phyloP scores from a whole-genome alignment of 2,113 vertebrate species.

The Calypte anna region DNA sequence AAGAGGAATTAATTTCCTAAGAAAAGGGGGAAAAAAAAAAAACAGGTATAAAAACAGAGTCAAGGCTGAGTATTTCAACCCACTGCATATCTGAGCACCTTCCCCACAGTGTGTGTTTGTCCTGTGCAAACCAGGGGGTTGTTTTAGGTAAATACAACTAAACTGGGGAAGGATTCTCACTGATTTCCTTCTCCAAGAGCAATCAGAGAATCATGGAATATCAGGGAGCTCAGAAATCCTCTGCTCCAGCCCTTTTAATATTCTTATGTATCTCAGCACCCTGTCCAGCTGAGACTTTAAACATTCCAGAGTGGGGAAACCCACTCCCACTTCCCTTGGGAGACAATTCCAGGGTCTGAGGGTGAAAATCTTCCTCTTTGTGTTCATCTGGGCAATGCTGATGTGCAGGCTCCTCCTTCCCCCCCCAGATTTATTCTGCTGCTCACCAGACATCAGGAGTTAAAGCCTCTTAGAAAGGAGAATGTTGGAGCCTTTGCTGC shows the following conservation, averaged over 20 bases:
- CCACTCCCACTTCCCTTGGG: too few relatives aligned
- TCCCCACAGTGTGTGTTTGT: rapidly evolving
- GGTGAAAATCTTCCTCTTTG: too few relatives aligned
- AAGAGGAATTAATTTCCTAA: not conserved
- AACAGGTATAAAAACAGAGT: not conserved
- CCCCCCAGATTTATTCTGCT: rapidly evolving
- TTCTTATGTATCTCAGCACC: too few relatives aligned
- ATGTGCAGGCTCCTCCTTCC: not conserved
- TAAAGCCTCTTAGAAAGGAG: not conserved
- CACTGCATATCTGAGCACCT: not conserved
- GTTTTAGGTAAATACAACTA: not conserved
- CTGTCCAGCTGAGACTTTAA: too few relatives aligned
- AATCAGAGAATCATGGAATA: too few relatives aligned
- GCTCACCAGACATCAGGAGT: not conserved
- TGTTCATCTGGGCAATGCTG: not conserved
- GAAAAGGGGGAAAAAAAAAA: not conserved
- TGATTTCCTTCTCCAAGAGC: not conserved
- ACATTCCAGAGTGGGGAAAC: too few relatives aligned
- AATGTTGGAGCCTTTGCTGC: rapidly evolving
- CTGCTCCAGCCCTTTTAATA: too few relatives aligned
- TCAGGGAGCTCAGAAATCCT: too few relatives aligned
- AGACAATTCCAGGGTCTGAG: too few relatives aligned
- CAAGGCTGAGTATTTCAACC: not conserved
- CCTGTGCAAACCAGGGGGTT: rapidly evolving
- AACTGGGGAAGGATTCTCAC: too few relatives aligned